Conservation (phyloP, 2,888 invertebrate species). For the Trilocha varians region DNA sequence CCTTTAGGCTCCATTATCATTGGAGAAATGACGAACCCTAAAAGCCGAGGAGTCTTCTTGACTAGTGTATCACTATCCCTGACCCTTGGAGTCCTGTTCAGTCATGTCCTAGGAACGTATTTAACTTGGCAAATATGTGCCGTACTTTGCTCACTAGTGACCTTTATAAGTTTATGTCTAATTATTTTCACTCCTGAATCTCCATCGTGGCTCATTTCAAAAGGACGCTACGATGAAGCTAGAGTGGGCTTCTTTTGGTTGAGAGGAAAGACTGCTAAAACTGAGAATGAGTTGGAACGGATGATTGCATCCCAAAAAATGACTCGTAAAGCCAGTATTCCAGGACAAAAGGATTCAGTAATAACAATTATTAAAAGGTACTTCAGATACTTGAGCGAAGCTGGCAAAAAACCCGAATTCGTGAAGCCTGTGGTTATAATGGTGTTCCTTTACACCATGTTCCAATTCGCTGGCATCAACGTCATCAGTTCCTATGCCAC, state of each 20-base stretch:
- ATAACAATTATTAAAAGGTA: constrained; percentile 26
- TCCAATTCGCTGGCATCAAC: constrained; percentile 80
- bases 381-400: constrained; percentile 33
- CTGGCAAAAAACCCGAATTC: constrained; percentile 66
- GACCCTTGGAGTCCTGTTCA: constrained; percentile 74
- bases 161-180: constrained; percentile 63
- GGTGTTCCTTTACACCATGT: constrained; percentile 75
- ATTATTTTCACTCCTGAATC: constrained; percentile 76
- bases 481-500: constrained; percentile 80
- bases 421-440: constrained; percentile 75
- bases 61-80: constrained; percentile 75
- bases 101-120: constrained; percentile 75
- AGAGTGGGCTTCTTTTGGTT: constrained; percentile 71
- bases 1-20: constrained; percentile 71
- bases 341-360: constrained; percentile 30
- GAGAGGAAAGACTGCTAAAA: constrained; percentile 57
- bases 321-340: constrained; percentile 40
- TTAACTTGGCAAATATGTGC: constrained; percentile 74
- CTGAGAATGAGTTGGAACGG: constrained; percentile 55
- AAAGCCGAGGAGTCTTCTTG: constrained; percentile 75
- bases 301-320: constrained; percentile 57
- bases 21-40: constrained; percentile 74
- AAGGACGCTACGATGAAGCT: constrained; percentile 71
- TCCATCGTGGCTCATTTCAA: constrained; percentile 77
- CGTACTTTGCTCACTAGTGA: constrained; percentile 62